A percentile compares a stretch with the other conserved stretches of the same genome.
phyloP scores from a whole-genome alignment of 2,113 vertebrate genomes.

The Actinemys pallida region DNA sequence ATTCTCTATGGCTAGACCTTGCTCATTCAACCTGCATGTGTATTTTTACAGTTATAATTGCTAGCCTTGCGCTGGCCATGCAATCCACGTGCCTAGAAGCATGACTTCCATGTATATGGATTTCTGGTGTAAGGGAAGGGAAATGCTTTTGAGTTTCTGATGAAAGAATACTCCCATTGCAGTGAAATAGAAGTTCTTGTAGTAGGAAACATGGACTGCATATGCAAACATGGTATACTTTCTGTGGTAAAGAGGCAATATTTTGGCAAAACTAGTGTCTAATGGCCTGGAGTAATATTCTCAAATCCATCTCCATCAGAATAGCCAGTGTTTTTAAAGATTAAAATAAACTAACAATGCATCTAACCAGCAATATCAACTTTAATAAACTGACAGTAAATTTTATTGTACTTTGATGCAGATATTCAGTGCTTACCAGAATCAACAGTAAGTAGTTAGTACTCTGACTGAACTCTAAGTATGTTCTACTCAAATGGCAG shows the following conservation, averaged over 20 bases:
- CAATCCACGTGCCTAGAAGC: not conserved
- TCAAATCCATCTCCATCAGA: not conserved
- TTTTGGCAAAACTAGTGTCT: not conserved
- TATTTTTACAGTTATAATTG: not conserved
- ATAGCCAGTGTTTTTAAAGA: conserved; percentile 42
- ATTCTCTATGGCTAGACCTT: not conserved
- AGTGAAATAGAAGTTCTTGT: not conserved
- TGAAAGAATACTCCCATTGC: not conserved
- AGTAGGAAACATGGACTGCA: not conserved
- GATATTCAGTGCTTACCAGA: not conserved
- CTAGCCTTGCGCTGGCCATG: not conserved
- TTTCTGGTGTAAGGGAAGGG: not conserved
- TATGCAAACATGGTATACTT: not conserved
- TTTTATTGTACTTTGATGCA: not conserved
- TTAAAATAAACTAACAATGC: not conserved
- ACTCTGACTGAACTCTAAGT: not conserved
- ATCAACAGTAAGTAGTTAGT: not conserved
- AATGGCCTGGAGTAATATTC: accelerated
- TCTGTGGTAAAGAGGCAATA: not conserved
- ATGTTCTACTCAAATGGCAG: not conserved
- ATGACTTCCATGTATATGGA: not conserved
- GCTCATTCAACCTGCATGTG: not conserved
- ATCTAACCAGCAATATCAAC: not conserved
- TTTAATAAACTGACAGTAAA: not conserved
- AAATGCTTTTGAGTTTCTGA: not conserved